These are phyloP conservation scores for Hypsopygia costalis DNA, from an alignment of 2,888 invertebrate genomes.

Conservation along the genomic window DNA sequence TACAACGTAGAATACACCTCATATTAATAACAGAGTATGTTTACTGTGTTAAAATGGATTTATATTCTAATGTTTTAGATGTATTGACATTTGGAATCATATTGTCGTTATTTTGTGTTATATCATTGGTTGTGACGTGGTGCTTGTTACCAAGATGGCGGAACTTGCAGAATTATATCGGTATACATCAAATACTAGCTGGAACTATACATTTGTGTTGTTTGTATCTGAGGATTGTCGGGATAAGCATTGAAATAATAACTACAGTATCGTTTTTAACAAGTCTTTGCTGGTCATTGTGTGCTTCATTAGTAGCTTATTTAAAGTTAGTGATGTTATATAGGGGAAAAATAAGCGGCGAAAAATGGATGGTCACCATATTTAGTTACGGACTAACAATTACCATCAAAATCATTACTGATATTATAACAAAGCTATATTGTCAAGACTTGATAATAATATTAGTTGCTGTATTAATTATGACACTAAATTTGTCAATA, in stretches of 20 bases:
- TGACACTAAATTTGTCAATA: slow-evolving; percentile 21
- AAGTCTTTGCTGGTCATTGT: slow-evolving; percentile 22
- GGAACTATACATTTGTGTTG: slow-evolving; percentile 21
- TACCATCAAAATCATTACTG: slow-evolving; percentile 2
- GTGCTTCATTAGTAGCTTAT: slow-evolving; percentile 21
- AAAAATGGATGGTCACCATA: slow-evolving; percentile 17
- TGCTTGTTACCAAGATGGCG: slow-evolving; percentile 27
- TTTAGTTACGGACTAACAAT: slow-evolving; percentile 15
- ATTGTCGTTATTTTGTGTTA: not conserved
- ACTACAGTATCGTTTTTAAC: slow-evolving; percentile 10
- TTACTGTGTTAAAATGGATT: too few species aligned
- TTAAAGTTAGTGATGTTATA: slow-evolving; percentile 23
- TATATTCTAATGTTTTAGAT: too few species aligned
- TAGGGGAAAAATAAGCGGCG: slow-evolving; percentile 17
- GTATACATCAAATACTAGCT: slow-evolving; percentile 21
- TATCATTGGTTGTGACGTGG: slow-evolving; percentile 17
- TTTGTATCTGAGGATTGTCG: not conserved
- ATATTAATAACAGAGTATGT: too few species aligned
- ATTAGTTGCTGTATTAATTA: slow-evolving; percentile 1
- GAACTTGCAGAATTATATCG: slow-evolving; percentile 27
- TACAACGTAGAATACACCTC: too few species aligned
- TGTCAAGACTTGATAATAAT: too few species aligned
- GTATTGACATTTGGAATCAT: too few species aligned
- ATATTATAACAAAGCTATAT: not conserved
- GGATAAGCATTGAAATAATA: not conserved